A percentile compares a stretch with the other conserved stretches of the same genome.
Conservation (phyloP, 2,888 invertebrate species). For the Camptogramma bilineatum region DNA sequence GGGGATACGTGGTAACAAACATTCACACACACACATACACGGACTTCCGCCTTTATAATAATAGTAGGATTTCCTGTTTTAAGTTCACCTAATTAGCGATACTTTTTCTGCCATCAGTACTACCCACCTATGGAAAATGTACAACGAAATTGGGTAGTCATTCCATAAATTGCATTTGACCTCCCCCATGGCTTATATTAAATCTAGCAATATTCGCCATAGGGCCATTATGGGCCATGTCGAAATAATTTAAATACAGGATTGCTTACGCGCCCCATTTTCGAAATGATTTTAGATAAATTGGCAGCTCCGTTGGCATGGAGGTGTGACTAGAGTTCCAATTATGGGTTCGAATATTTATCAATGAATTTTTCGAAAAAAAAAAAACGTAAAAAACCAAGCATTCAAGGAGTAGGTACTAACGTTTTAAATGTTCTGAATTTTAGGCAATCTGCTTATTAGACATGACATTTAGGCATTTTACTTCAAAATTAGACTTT, state of each 20-base stretch:
- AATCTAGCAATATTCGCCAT: constrained; percentile 62
- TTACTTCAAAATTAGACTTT: too few relatives aligned
- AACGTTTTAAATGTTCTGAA: too few relatives aligned
- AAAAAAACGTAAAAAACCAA: too few relatives aligned
- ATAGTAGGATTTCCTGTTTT: too few relatives aligned
- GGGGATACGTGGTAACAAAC: too few relatives aligned
- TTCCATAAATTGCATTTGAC: constrained; percentile 69
- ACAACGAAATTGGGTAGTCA: constrained; percentile 70
- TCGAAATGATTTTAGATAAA: constrained; percentile 18
- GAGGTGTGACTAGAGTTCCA: background rate
- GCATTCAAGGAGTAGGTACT: too few relatives aligned
- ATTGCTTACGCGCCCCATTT: constrained; percentile 20
- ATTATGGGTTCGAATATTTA: background rate
- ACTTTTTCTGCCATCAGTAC: constrained; percentile 34
- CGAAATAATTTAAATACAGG: constrained; percentile 37
- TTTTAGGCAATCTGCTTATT: too few relatives aligned
- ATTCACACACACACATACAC: too few relatives aligned
- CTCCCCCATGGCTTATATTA: constrained; percentile 53
- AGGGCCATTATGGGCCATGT: constrained; percentile 29
- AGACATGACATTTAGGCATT: too few relatives aligned
- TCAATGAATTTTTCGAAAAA: too few relatives aligned
- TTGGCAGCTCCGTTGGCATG: background rate
- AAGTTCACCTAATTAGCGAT: constrained; percentile 12
- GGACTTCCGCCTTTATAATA: too few relatives aligned
- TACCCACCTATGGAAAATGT: constrained; percentile 55